Base-by-base conservation (phyloP, 2,888 invertebrate species). In the Suillia variegata region DNA sequence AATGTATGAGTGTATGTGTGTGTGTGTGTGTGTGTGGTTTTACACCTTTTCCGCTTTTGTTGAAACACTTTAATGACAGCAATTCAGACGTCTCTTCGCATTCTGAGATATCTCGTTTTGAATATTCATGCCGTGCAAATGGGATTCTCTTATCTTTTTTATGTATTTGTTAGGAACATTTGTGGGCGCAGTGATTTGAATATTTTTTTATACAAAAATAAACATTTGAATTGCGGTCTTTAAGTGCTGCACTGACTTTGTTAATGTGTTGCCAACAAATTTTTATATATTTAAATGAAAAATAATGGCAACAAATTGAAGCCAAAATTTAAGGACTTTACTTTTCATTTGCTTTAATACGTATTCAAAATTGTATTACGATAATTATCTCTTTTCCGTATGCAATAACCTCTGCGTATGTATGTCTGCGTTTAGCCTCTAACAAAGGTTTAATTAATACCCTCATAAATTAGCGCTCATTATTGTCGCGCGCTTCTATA, bases 381-480 rank as follows among this genome's bases (percentile, higher is more conserved):
- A n/a, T n/a, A n/a, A n/a, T n/a, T n/a, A n/a, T n/a, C n/a, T n/a
- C n/a, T n/a, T n/a, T n/a, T n/a, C n/a, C n/a, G n/a, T n/a, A n/a
- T n/a, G n/a, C n/a, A n/a, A n/a, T n/a, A n/a, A n/a, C n/a, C n/a
- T n/a, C n/a, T n/a, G n/a, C n/a, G n/a, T n/a, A n/a, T n/a, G n/a
- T n/a, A n/a, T n/a, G n/a, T n/a, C n/a, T 20, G 10, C 48, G 12
- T 6, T 48, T 21, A 12, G 1, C 24, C n/a, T n/a, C 50, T 15
- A 18, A 18, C 51, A 17, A 20, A n/a, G 13, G 21, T 56, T 59
- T 72, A 72, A 71, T 73, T 74, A 76, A 74, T 70, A 72, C 68
- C 65, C 62, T 67, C 75, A 74, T 75, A 75, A 75, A 75, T 75
- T 73, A 76, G 68, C 62, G 69, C 69, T 73, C 74, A 75, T 75